phyloP scores from a whole-genome alignment of 2,888 invertebrate genomes.

The Sipunculus nudus region DNA sequence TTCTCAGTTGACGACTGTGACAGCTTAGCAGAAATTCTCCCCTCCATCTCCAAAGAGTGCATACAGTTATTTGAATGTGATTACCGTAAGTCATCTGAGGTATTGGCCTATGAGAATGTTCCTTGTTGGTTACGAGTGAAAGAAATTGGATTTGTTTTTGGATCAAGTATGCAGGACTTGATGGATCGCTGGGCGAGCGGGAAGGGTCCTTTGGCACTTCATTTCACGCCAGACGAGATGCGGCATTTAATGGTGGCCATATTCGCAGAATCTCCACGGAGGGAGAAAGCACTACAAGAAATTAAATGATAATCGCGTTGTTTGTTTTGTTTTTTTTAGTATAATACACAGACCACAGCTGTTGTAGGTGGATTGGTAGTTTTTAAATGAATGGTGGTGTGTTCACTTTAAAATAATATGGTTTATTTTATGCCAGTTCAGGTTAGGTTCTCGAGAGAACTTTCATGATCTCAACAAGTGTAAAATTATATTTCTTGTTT shows the following conservation, averaged over 20 bases:
- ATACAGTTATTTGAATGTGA: slow-evolving; percentile 21
- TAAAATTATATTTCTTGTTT: no score
- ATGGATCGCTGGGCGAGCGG: slow-evolving; percentile 43
- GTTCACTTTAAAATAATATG: no score
- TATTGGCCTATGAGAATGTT: slow-evolving; percentile 36
- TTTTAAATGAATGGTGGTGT: no score
- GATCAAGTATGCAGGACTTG: slow-evolving; percentile 28
- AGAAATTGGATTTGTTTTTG: slow-evolving; percentile 29
- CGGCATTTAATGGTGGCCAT: slow-evolving; percentile 34
- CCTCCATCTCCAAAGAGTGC: slow-evolving; percentile 10
- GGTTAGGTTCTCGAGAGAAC: no score
- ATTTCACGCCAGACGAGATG: slow-evolving; percentile 36
- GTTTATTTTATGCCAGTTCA: no score
- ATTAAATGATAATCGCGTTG: no score
- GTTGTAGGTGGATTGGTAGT: no score
- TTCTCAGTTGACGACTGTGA: slow-evolving; percentile 41
- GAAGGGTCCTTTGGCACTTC: slow-evolving; percentile 41
- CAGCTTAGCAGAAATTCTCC: slow-evolving; percentile 21
- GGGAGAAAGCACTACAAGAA: no score
- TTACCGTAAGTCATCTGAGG: slow-evolving; percentile 10
- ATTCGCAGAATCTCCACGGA: slow-evolving; percentile 16
- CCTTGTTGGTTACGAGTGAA: slow-evolving; percentile 35
- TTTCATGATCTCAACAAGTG: no score
- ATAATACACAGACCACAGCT: no score
- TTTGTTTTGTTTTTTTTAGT: no score